Percentiles rank a stretch among this genome's conserved stretches.
Conservation (phyloP, 2,888 invertebrate species). For the Stenolophus ochropezus region DNA sequence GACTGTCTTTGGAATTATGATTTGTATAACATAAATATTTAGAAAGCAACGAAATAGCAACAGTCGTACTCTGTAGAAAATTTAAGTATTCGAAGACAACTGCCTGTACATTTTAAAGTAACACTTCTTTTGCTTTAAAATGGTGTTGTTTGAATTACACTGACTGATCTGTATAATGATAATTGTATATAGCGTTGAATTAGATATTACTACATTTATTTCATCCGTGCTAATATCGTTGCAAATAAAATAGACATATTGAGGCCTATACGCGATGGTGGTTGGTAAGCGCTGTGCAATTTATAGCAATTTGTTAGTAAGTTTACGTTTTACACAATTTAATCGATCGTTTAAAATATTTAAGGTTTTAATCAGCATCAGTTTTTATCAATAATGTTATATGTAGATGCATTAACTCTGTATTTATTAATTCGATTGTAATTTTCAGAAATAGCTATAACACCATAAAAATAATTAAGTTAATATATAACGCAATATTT, state of each 20-base stretch:
- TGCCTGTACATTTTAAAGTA: slow-evolving; percentile 1
- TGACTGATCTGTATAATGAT: slow-evolving; percentile 36
- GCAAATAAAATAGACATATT: slow-evolving; percentile 16
- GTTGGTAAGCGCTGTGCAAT: slow-evolving; percentile 52
- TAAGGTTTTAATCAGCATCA: slow-evolving; percentile 33
- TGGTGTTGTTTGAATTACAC: slow-evolving; percentile 8
- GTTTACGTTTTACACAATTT: slow-evolving; percentile 33
- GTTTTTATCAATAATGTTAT: not conserved
- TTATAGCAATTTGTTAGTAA: slow-evolving; percentile 32
- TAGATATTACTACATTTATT: slow-evolving; percentile 18
- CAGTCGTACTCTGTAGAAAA: not conserved
- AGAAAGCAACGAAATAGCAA: slow-evolving; percentile 4
- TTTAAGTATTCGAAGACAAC: slow-evolving; percentile 1
- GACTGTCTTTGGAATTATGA: slow-evolving; percentile 24
- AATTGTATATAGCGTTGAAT: slow-evolving; percentile 37
- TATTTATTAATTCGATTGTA: not conserved
- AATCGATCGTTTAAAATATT: slow-evolving; percentile 35
- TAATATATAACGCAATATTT: slow-evolving; percentile 31
- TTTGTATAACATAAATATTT: not conserved
- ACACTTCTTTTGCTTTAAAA: slow-evolving; percentile 31
- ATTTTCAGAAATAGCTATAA: slow-evolving; percentile 9
- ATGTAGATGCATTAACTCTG: not conserved
- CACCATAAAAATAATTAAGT: slow-evolving; percentile 33
- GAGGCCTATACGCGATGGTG: slow-evolving; percentile 50
- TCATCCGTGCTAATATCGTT: slow-evolving; percentile 4